Evolutionary conservation across 2,888 invertebrate species (phyloP), one percentile per base, ranked within the genome.

Genomic region (Cancer borealis): DNA sequence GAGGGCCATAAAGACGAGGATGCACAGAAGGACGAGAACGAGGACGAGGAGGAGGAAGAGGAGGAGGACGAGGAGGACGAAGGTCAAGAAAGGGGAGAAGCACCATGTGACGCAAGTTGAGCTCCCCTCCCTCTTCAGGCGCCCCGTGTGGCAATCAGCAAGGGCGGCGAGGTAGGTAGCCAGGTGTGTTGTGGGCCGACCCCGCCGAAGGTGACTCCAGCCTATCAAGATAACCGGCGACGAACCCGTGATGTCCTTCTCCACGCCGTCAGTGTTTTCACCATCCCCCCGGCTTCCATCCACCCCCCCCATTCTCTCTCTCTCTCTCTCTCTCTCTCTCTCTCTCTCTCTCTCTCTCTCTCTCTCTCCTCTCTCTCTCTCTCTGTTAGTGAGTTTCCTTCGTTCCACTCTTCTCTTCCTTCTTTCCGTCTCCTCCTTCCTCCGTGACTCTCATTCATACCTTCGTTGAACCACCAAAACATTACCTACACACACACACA

Each of bases 191-290:
- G 66, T 17, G 54, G 54, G 17, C 12, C 54, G 54, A 54, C 54
- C 66, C n/a, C 66, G 66, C 66, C 66, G 66, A 66, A 66, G 66
- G 66, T 66, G 66, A 66, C 66, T 66, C 66, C 21, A n/a, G 66
- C 66, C 66, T 66, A 66, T 66, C 66, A 66, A 66, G 66, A 66
- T 66, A n/a, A 66, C 66, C 66, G 66, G 66, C 66, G 66, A 3
- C 66, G 66, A 46, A 26, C 54, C 49, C 30, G 54, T 14, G 17
- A 90, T 49, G 49, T 73, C 92, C 21, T 26, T 30, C 39, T 46
- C 90, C 14, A n/a, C 17, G 12, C 49, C 90, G 49, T 90, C 46
- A 90, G 49, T 12, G 49, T 54, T 91, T 91, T 91, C 46, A 30
- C 49, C 91, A 91, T 94, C 92, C 17, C 17, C 79, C 88, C 30